These are phyloP conservation scores for Ibidorhyncha struthersii DNA, from an alignment of 2,113 vertebrate species.

Conservation along the genomic window DNA sequence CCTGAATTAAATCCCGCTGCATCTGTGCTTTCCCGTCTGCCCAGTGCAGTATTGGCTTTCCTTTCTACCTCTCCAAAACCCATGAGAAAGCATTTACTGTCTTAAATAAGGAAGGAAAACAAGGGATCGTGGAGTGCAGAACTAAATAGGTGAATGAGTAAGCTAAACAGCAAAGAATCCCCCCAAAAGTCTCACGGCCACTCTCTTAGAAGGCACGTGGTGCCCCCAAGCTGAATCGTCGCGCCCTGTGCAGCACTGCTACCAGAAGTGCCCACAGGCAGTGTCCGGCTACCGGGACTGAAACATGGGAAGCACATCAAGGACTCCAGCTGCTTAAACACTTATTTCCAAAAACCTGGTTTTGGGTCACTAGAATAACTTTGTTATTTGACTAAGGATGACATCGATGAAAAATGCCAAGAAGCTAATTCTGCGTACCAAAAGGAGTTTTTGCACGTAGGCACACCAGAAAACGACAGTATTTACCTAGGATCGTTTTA, in stretches of 20 bases:
- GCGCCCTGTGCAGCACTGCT: not conserved
- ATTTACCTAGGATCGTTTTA: not conserved
- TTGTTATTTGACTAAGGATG: not conserved
- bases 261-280: not conserved
- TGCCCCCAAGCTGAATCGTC: not conserved
- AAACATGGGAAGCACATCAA: not conserved
- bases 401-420: not conserved
- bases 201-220: not conserved
- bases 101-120: not conserved
- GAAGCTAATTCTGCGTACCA: not conserved
- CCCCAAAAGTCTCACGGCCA: fast-evolving
- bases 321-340: not conserved
- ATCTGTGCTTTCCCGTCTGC: not conserved
- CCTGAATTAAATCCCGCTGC: not conserved
- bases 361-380: not conserved
- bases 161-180: not conserved
- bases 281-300: not conserved
- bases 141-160: not conserved
- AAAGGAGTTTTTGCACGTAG: not conserved
- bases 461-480: not conserved
- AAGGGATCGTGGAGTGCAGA: not conserved
- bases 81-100: not conserved
- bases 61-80: not conserved
- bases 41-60: not conserved
- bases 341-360: not conserved